Percentiles rank a stretch among this genome's conserved stretches.
Conservation (phyloP, 2,888 invertebrate genomes). For the Sisyra nigra region DNA sequence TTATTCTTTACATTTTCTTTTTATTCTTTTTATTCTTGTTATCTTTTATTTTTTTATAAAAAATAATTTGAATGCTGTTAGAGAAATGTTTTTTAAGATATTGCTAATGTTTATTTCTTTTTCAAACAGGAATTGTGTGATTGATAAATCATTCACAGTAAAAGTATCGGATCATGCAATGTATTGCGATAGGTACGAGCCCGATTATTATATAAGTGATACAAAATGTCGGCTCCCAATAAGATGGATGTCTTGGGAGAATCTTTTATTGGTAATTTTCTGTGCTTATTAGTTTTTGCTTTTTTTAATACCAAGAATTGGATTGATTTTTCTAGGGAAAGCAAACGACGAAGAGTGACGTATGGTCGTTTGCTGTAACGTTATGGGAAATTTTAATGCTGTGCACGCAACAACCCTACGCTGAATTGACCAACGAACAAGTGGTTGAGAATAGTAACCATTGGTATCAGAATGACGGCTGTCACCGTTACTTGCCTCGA, state of each 20-base stretch:
- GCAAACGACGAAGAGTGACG: conserved; percentile 75
- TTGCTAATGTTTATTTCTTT: too few species aligned
- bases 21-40: not conserved
- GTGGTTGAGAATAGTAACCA: conserved; percentile 42
- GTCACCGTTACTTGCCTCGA: conserved; percentile 38
- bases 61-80: not conserved
- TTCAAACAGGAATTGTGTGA: conserved; percentile 58
- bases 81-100: not conserved
- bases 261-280: conserved; percentile 51
- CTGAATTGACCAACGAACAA: conserved; percentile 68
- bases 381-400: conserved; percentile 77
- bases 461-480: conserved; percentile 33
- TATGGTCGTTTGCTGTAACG: conserved; percentile 83
- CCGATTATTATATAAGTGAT: conserved; percentile 73
- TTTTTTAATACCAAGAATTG: too few species aligned
- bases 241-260: conserved; percentile 91
- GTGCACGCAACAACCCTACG: conserved; percentile 65
- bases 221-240: conserved; percentile 70
- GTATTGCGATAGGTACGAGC: conserved; percentile 61
- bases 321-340: conserved; percentile 45
- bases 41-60: not conserved
- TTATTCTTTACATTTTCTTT: not conserved
- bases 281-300: not conserved
- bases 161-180: conserved; percentile 78
- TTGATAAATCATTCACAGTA: conserved; percentile 61